Evolutionary conservation across 2,888 invertebrate species (phyloP).

Genomic region (Thyatira batis): DNA sequence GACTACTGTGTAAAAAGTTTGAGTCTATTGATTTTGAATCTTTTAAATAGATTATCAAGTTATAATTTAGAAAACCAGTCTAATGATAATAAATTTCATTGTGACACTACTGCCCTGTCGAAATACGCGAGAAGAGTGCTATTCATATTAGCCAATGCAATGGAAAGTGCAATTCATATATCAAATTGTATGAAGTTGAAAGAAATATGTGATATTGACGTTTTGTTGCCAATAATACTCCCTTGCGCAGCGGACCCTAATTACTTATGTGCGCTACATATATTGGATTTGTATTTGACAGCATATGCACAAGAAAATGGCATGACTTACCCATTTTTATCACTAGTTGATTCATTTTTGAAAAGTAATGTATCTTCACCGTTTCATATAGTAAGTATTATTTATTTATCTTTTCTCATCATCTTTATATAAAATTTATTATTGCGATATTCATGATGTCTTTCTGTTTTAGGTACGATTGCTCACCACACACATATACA

Average conservation of each 20-base stretch:
- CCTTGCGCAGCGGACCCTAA: slow-evolving; percentile 71
- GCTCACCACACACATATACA: slow-evolving; percentile 88
- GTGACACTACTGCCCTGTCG: slow-evolving; percentile 54
- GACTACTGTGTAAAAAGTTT: slow-evolving; percentile 50
- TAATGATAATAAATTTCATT: slow-evolving; percentile 52
- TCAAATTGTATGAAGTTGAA: slow-evolving; percentile 72
- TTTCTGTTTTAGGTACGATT: slow-evolving; percentile 82
- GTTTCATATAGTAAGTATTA: slow-evolving; percentile 83
- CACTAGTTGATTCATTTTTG: slow-evolving; percentile 78
- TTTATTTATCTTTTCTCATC: background rate
- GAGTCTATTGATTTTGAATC: slow-evolving; percentile 57
- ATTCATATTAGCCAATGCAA: slow-evolving; percentile 80
- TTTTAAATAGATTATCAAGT: slow-evolving; percentile 49
- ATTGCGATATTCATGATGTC: background rate
- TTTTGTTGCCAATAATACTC: slow-evolving; percentile 66
- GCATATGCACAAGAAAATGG: slow-evolving; percentile 73
- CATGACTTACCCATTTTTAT: slow-evolving; percentile 64
- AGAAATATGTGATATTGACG: slow-evolving; percentile 68
- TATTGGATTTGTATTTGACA: slow-evolving; percentile 79
- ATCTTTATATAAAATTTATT: too few species aligned
- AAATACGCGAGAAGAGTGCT: slow-evolving; percentile 68
- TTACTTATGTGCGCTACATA: slow-evolving; percentile 74
- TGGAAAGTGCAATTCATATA: slow-evolving; percentile 84
- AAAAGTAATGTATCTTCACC: slow-evolving; percentile 85
- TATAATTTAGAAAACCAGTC: slow-evolving; percentile 57